Conservation (phyloP, 2,113 vertebrate genomes). For the Carlito syrichta region DNA sequence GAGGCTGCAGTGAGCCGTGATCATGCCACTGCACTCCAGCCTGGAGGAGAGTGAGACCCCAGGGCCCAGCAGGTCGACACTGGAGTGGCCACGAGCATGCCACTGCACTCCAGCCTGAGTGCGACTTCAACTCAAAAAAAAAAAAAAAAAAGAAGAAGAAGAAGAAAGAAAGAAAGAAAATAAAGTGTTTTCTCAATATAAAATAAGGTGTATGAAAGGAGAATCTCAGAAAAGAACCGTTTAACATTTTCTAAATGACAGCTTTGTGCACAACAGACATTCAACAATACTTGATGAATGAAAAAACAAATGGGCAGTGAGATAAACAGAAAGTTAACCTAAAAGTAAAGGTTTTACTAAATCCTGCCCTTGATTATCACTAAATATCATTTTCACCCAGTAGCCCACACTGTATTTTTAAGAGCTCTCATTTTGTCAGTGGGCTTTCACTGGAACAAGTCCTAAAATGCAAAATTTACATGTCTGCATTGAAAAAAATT, state of each 20-base stretch:
- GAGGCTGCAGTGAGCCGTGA: not conserved
- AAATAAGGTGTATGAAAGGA: not conserved
- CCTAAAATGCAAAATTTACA: constrained; percentile 10
- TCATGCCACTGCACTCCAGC: not conserved
- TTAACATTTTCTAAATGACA: not conserved
- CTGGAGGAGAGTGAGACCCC: no score
- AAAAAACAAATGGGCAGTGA: not conserved
- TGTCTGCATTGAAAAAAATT: not conserved
- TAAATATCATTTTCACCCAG: not conserved
- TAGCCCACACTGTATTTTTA: not conserved
- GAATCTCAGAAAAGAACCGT: not conserved
- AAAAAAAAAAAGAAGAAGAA: no score
- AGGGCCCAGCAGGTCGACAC: not conserved
- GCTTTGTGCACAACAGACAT: not conserved
- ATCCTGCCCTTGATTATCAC: not conserved
- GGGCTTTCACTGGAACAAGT: not conserved
- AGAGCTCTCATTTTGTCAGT: not conserved
- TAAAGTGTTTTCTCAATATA: not conserved
- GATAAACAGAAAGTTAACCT: not conserved
- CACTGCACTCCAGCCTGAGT: not conserved
- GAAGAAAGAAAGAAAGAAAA: no score
- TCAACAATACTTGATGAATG: not conserved
- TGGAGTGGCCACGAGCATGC: not conserved
- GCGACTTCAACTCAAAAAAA: not conserved
- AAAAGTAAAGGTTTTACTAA: not conserved